Evolutionary conservation across 2,113 vertebrate genomes (phyloP).

Genomic region (Madoqua kirkii): DNA sequence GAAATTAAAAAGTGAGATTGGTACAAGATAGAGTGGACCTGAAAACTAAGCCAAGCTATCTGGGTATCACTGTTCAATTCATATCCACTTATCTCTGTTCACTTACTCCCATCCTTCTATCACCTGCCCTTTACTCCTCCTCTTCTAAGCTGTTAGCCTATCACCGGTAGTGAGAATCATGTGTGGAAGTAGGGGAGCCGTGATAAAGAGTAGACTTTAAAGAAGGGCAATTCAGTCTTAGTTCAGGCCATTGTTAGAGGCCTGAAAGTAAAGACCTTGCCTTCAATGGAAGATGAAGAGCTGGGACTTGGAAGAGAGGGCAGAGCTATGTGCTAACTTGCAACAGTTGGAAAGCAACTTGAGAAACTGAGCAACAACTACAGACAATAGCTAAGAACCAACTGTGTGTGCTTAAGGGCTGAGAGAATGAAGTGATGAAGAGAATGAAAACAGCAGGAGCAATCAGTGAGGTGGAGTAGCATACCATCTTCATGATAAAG

Average conservation of each 20-base stretch:
- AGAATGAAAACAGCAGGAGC: not conserved
- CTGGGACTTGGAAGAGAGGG: not conserved
- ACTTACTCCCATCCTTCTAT: not conserved
- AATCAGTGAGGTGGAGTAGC: not conserved
- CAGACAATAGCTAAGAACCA: not conserved
- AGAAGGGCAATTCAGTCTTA: not conserved
- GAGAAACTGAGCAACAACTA: not conserved
- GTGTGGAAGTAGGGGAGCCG: not conserved
- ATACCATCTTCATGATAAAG: not conserved
- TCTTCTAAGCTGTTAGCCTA: not conserved
- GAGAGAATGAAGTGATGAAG: not conserved
- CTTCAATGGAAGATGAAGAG: not conserved
- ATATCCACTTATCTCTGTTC: not conserved
- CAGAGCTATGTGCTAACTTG: not conserved
- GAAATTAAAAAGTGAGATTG: not conserved
- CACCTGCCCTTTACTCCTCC: not conserved
- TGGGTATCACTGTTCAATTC: not conserved
- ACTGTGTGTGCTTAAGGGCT: not conserved
- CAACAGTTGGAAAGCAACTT: not conserved
- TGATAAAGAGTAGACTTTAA: not conserved
- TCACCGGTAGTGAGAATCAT: not conserved
- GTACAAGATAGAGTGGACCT: not conserved
- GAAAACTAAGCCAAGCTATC: not conserved
- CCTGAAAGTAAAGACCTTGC: not conserved
- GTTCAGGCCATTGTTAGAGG: not conserved